These are phyloP conservation scores for Hyles vespertilio DNA, from an alignment of 1,140 invertebrate species.

Conservation along the genomic window DNA sequence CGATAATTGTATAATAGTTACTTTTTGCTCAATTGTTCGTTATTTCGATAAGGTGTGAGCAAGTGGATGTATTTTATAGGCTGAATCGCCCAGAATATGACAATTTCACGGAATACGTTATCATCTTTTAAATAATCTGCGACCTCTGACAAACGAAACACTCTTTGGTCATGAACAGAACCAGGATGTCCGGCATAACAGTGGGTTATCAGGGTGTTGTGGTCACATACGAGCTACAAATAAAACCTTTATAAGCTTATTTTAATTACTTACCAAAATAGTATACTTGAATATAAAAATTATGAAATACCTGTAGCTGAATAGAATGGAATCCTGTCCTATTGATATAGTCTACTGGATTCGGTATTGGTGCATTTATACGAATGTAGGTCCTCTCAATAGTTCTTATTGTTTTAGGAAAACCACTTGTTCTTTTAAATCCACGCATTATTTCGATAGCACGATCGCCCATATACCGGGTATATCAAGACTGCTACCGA, in stretches of 20 bases:
- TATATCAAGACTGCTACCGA: too few species aligned
- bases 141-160: not conserved
- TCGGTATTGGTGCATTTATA: conserved; percentile 3
- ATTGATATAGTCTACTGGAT: conserved; percentile 5
- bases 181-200: conserved; percentile 1
- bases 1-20: conserved; percentile 11
- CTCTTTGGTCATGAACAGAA: conserved; percentile 1
- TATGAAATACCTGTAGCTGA: conserved; percentile 1
- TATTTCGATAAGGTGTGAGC: not conserved
- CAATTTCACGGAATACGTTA: not conserved
- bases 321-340: conserved; percentile 1
- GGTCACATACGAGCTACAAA: conserved; percentile 1
- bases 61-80: not conserved
- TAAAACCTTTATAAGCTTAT: not conserved
- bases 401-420: conserved; percentile 4
- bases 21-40: conserved; percentile 11
- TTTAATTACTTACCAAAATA: conserved; percentile 13
- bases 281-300: too few species aligned
- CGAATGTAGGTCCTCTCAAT: not conserved
- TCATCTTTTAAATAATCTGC: not conserved
- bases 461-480: conserved; percentile 1
- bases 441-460: conserved; percentile 1
- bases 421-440: conserved; percentile 5
- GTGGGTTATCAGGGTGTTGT: not conserved
- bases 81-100: not conserved